Conservation (phyloP, 64 coral and sea anemone genomes). For the Trachythela sp. region DNA sequence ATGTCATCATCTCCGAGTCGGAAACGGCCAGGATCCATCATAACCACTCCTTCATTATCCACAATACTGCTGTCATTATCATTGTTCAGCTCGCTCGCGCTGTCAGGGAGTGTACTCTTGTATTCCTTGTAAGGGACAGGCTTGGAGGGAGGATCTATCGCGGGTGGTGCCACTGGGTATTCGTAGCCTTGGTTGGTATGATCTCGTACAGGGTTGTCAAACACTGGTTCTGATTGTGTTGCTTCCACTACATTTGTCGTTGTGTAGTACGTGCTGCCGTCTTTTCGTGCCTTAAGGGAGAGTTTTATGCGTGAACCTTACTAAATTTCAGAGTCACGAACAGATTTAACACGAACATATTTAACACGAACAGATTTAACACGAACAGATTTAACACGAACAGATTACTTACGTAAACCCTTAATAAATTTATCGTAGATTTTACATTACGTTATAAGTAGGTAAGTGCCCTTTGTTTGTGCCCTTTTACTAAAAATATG, state of each 20-base stretch:
- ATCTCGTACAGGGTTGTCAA: not conserved
- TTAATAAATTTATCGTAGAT: no score
- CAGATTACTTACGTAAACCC: no score
- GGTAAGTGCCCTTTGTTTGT: no score
- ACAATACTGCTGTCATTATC: not conserved
- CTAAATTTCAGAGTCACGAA: no score
- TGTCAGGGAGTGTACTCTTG: not conserved
- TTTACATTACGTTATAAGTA: no score
- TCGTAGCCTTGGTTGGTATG: not conserved
- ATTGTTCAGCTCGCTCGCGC: not conserved
- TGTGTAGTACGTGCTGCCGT: not conserved
- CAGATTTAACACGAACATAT: no score
- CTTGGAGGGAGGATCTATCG: no score
- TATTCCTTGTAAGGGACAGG: no score
- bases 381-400: no score
- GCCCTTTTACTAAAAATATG: no score
- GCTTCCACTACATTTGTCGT: not conserved
- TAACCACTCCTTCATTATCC: not conserved
- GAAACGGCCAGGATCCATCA: not conserved
- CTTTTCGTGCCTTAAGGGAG: not conserved
- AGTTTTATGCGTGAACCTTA: no score
- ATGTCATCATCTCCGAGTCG: not conserved
- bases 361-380: no score
- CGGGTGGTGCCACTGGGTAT: not conserved
- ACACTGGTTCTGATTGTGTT: not conserved